A percentile compares a stretch with the other conserved stretches of the same genome.
phyloP scores from a whole-genome alignment of 2,113 vertebrate species.

The Rostratula benghalensis region DNA sequence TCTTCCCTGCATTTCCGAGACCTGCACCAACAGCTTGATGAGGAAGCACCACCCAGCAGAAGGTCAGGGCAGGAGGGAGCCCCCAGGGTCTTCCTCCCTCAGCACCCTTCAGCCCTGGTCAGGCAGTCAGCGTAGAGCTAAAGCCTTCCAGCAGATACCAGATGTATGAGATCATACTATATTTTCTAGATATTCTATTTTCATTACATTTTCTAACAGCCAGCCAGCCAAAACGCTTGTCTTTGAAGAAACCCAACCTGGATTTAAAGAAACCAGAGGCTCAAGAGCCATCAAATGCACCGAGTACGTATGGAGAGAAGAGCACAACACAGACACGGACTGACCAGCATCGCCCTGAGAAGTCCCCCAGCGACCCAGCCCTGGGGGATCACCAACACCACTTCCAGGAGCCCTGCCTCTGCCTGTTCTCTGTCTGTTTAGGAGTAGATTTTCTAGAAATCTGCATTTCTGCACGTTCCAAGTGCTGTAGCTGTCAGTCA shows the following conservation, averaged over 20 bases:
- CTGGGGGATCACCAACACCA: rapidly evolving
- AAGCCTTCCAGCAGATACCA: background rate
- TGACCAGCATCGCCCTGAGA: background rate
- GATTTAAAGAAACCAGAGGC: background rate
- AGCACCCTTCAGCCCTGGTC: background rate
- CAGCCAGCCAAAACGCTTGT: background rate
- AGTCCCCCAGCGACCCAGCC: background rate
- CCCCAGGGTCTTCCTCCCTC: background rate
- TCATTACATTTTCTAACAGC: background rate
- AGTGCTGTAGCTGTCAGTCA: background rate
- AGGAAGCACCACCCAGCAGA: background rate
- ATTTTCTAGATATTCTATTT: background rate
- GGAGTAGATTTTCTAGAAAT: background rate
- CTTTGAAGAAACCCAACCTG: background rate
- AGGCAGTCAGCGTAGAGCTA: rapidly evolving
- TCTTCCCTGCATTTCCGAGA: background rate
- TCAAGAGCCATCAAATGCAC: background rate
- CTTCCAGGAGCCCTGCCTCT: background rate
- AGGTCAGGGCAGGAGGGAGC: background rate
- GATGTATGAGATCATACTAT: rapidly evolving
- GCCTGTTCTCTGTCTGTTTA: background rate
- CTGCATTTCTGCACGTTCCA: background rate
- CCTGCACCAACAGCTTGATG: background rate
- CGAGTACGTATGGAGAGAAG: background rate
- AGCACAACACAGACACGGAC: too few species aligned